Evolutionary conservation across 2,888 invertebrate genomes (phyloP), one percentile per base, ranked within the genome.

Genomic region (Corythucha ciliata): DNA sequence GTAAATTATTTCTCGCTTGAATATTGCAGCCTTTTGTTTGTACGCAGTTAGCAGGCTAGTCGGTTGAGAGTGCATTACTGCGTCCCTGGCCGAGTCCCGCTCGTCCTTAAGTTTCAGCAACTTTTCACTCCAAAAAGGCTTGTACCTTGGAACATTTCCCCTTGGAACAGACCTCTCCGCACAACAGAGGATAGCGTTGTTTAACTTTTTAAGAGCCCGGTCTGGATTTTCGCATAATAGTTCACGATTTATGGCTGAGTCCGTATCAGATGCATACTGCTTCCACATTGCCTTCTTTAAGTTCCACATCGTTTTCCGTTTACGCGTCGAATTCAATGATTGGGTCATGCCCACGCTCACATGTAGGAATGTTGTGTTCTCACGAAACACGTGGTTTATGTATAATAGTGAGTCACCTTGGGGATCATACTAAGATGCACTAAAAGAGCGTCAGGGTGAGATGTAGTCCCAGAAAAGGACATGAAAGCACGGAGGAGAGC

Each of bases 251-350:
- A 34, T 34, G 14, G 34, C 34, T 18, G 14, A 14, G 18, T 34
- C 18, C 16, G 34, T 34, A 16, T 14, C 34, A 16, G 14, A 14
- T 6, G 14, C 34, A 34, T 34, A 34, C 34, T 16, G 16, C 10
- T 34, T 34, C 34, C 34, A 34, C 10, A 16, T 34, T 34, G 34
- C 34, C 34, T 34, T 34, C 34, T 34, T 34, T 18, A 34, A 18
- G 34, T 34, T 34, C 34, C 34, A 34, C 34, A n/a, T n/a, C n/a
- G n/a, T n/a, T n/a, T n/a, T n/a, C n/a, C n/a, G n/a, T n/a, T n/a
- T n/a, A n/a, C n/a, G n/a, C n/a, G n/a, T n/a, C n/a, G n/a, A n/a
- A n/a, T n/a, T n/a, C n/a, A n/a, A n/a, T n/a, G n/a, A n/a, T n/a
- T n/a, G n/a, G n/a, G n/a, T n/a, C n/a, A n/a, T n/a, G n/a, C n/a